phyloP scores from a whole-genome alignment of 1,140 invertebrate genomes.

The Reticulitermes speratus region DNA sequence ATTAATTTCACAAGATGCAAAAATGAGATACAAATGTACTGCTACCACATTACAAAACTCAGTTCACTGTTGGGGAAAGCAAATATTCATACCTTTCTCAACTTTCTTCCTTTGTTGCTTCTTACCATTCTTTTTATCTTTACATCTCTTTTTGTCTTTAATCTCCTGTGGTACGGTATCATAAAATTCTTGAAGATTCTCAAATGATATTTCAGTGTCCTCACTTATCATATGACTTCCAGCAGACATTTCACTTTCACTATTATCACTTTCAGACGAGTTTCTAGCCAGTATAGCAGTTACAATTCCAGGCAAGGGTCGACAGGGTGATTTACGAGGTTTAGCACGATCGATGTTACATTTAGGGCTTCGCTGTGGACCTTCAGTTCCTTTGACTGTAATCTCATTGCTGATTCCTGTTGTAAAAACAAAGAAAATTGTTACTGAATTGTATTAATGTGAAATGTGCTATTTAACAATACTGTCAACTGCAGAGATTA shows the following conservation, averaged over 20 bases:
- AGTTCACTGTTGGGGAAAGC: not conserved
- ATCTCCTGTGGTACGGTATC: conserved; percentile 48
- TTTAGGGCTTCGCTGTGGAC: conserved; percentile 21
- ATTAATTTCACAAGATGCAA: not conserved
- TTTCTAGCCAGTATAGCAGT: conserved; percentile 41
- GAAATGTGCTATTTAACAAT: too few relatives aligned
- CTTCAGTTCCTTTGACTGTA: not conserved
- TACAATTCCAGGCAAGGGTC: conserved; percentile 50
- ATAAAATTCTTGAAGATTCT: conserved; percentile 52
- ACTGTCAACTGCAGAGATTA: too few relatives aligned
- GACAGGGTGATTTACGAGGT: conserved; percentile 50
- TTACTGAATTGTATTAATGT: too few relatives aligned
- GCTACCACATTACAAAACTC: too few relatives aligned
- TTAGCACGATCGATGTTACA: conserved; percentile 53
- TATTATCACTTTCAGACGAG: conserved; percentile 42
- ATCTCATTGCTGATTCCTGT: not conserved
- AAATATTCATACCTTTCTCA: conserved; percentile 43
- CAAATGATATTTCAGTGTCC: conserved; percentile 48
- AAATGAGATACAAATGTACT: not conserved
- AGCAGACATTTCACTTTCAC: not conserved
- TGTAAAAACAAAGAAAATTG: not conserved
- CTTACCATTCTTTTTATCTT: conserved; percentile 29
- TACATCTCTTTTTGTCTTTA: conserved; percentile 45
- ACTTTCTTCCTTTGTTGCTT: conserved; percentile 47
- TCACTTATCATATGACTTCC: conserved; percentile 35